phyloP scores from a whole-genome alignment of 2,888 invertebrate genomes.

The Papilio protenor region DNA sequence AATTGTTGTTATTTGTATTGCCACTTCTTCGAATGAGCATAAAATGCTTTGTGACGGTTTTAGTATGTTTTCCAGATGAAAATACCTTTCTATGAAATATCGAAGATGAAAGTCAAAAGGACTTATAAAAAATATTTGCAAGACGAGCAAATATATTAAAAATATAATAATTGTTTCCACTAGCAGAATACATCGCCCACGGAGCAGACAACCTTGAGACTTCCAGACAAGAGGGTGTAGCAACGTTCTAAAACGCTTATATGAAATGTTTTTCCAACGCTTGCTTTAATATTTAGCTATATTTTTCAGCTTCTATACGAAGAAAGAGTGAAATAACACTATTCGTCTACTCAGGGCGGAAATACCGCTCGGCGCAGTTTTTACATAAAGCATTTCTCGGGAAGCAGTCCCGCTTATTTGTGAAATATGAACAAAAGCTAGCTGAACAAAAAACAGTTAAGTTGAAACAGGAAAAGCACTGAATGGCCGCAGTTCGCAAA shows the following conservation, averaged over 20 bases:
- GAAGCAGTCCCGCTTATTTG: conserved; percentile 41
- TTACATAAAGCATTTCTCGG: conserved; percentile 41
- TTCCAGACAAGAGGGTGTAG: neutral
- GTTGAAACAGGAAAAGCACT: conserved; percentile 40
- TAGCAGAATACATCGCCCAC: conserved; percentile 5
- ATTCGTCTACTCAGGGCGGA: conserved; percentile 39
- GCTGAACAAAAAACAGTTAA: conserved; percentile 42
- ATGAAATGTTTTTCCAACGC: conserved; percentile 26
- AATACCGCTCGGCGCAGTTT: conserved; percentile 41
- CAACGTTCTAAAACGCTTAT: conserved; percentile 10
- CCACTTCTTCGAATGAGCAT: neutral
- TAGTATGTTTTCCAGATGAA: neutral
- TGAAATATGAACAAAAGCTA: conserved; percentile 40
- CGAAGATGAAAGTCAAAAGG: neutral
- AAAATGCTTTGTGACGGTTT: neutral
- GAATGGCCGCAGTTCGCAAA: conserved; percentile 30
- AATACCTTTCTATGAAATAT: neutral
- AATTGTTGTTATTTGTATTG: too few species aligned
- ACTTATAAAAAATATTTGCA: neutral
- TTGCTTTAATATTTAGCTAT: conserved; percentile 20
- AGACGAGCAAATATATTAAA: conserved; percentile 5
- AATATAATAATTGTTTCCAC: conserved; percentile 4
- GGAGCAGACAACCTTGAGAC: conserved; percentile 24
- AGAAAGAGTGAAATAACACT: conserved; percentile 38
- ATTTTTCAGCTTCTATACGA: conserved; percentile 31